Conservation (phyloP, 2,888 invertebrate species). For the Clitarchus hookeri region DNA sequence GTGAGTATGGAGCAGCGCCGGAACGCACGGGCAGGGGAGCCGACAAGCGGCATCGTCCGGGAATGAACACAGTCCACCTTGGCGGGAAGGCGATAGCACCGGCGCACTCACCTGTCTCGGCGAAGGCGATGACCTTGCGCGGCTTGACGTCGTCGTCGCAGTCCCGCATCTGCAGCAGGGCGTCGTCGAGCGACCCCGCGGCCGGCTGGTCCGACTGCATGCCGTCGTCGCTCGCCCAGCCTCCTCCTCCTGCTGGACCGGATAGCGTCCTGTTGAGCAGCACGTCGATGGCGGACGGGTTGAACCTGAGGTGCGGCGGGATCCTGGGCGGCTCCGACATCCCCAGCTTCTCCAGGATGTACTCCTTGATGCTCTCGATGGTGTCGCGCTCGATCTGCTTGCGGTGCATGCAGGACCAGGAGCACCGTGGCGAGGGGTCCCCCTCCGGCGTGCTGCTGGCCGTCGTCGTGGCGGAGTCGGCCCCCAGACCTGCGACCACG, state of each 20-base stretch:
- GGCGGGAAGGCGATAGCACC: too few species aligned
- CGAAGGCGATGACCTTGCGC: background rate
- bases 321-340: background rate
- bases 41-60: too few species aligned
- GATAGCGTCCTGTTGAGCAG: background rate
- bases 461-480: background rate
- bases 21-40: too few species aligned
- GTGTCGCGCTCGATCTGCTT: background rate
- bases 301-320: background rate
- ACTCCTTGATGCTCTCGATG: background rate
- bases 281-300: background rate
- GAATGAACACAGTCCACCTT: too few species aligned
- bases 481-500: too few species aligned
- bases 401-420: background rate
- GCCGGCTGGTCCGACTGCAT: background rate
- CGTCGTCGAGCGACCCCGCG: background rate
- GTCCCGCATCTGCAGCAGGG: background rate
- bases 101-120: constrained; percentile 2
- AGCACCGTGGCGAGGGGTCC: background rate
- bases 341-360: background rate
- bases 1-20: too few species aligned
- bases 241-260: background rate
- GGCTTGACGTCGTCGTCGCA: background rate
- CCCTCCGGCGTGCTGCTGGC: background rate
- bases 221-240: background rate